phyloP scores from a whole-genome alignment of 2,797 vertebrate genomes.

The Enteromius fasciolatus region DNA sequence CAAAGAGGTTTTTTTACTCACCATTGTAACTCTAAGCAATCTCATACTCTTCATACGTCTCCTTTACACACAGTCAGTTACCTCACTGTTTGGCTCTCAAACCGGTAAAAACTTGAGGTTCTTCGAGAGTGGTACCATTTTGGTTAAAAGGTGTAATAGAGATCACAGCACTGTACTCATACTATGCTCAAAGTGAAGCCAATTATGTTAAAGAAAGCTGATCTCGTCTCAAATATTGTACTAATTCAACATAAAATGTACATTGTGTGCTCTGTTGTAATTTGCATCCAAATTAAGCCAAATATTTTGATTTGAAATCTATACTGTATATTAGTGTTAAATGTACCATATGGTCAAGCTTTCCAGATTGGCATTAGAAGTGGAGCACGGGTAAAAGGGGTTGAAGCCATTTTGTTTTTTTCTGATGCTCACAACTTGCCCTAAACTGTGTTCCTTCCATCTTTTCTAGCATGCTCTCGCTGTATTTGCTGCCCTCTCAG shows the following conservation, averaged over 20 bases:
- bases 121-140: background rate
- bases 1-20: too few relatives aligned
- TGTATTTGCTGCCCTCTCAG: constrained; percentile 5
- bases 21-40: too few relatives aligned
- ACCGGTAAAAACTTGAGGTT: background rate
- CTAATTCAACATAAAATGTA: constrained; percentile 6
- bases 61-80: background rate
- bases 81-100: background rate
- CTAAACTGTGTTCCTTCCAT: background rate
- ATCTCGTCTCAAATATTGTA: background rate
- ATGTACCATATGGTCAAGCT: background rate
- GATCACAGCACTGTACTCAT: background rate
- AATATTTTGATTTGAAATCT: constrained; percentile 19
- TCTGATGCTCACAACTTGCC: background rate
- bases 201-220: background rate
- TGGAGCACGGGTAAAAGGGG: background rate
- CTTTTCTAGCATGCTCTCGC: background rate
- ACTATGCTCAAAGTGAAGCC: background rate
- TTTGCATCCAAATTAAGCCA: constrained; percentile 18
- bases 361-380: background rate
- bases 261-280: constrained; percentile 14
- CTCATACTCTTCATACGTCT: background rate
- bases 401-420: background rate
- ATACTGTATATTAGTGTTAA: background rate
- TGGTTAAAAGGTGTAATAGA: background rate